Evolutionary conservation across 2,113 vertebrate genomes (phyloP).

Genomic region (Charadrius vociferus): DNA sequence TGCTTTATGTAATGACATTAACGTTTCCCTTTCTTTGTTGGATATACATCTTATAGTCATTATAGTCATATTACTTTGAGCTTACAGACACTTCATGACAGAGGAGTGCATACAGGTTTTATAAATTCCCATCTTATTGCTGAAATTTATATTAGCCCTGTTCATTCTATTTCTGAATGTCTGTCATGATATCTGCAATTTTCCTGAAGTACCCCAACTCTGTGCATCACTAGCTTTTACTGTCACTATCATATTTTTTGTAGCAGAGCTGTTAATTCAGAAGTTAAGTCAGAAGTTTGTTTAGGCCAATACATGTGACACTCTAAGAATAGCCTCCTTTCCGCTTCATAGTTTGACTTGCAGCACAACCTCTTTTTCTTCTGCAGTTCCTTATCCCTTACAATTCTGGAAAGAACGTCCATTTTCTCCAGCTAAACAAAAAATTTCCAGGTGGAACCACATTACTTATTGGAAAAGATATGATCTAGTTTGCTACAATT

Average conservation of each 20-base stretch:
- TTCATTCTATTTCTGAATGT: not conserved
- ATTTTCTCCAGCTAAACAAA: not conserved
- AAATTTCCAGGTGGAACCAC: not conserved
- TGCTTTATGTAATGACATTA: not conserved
- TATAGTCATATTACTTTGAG: not conserved
- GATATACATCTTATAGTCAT: not conserved
- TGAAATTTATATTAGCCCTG: not conserved
- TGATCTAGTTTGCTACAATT: not conserved
- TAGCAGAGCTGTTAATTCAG: not conserved
- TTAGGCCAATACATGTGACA: not conserved
- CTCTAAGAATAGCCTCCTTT: not conserved
- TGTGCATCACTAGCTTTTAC: not conserved
- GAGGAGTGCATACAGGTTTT: not conserved
- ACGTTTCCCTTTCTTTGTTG: not conserved
- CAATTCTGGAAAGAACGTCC: not conserved
- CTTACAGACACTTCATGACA: not conserved
- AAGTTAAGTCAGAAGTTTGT: not conserved
- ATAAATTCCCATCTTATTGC: not conserved
- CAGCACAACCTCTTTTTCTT: not conserved
- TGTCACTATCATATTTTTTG: not conserved
- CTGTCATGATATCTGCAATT: not conserved
- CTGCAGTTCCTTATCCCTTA: not conserved
- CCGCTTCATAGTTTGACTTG: not conserved
- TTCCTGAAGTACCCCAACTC: not conserved
- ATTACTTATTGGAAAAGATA: not conserved